Conservation (phyloP, 1,140 invertebrate genomes). For the Heliconius nattereri region DNA sequence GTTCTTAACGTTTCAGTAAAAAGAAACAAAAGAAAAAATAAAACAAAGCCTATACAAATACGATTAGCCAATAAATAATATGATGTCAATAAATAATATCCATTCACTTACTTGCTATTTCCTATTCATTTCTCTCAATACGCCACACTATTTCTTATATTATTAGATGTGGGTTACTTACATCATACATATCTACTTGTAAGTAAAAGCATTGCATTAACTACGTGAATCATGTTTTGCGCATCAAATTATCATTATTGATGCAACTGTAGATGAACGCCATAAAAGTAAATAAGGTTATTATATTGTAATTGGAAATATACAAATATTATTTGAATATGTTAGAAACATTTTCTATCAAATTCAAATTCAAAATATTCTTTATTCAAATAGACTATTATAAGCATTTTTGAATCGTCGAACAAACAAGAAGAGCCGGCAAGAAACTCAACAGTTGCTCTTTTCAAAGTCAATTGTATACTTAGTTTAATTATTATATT, state of each 20-base stretch:
- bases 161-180: background rate
- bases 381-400: too few relatives aligned
- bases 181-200: background rate
- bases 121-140: background rate
- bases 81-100: background rate
- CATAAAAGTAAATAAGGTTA: background rate
- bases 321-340: background rate
- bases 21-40: too few relatives aligned
- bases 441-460: too few relatives aligned
- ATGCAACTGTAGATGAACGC: constrained; percentile 4
- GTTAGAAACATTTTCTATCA: too few relatives aligned
- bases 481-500: too few relatives aligned
- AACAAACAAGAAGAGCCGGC: too few relatives aligned
- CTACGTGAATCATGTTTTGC: constrained; percentile 13
- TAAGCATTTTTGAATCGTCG: too few relatives aligned
- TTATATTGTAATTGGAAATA: background rate
- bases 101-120: background rate
- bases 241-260: constrained; percentile 24
- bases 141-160: background rate
- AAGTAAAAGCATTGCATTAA: constrained; percentile 8
- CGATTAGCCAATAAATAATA: background rate
- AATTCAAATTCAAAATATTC: too few relatives aligned
- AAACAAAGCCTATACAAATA: background rate
- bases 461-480: too few relatives aligned
- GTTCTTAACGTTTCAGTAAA: too few relatives aligned